A percentile compares a stretch with the other conserved stretches of the same genome.
These are phyloP conservation scores for Xylocopa sonorina DNA, from an alignment of 1,140 invertebrate species.

Conservation along the genomic window DNA sequence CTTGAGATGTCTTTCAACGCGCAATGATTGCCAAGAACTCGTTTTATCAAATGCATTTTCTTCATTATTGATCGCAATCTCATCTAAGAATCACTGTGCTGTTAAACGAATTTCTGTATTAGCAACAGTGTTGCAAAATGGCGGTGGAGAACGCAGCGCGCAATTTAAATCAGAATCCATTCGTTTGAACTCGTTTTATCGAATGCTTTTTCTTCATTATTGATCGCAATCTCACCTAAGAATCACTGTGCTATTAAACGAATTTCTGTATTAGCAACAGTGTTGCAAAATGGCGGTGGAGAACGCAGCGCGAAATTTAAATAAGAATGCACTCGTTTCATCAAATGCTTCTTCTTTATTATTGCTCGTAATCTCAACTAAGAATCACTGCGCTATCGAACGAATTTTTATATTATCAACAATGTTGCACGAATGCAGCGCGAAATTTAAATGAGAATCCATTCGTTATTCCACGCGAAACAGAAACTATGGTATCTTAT, in stretches of 20 bases:
- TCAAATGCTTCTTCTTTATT: constrained; percentile 33
- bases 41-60: constrained; percentile 39
- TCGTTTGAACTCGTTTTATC: constrained; percentile 48
- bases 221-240: constrained; percentile 41
- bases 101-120: constrained; percentile 58
- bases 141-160: too few relatives aligned
- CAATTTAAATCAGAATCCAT: too few relatives aligned
- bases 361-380: constrained; percentile 40
- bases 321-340: too few relatives aligned
- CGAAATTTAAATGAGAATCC: constrained; percentile 58
- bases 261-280: constrained; percentile 63
- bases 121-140: constrained; percentile 58
- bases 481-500: constrained; percentile 54
- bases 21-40: too few relatives aligned
- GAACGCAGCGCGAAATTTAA: too few relatives aligned
- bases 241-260: constrained; percentile 42
- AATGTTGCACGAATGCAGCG: too few relatives aligned
- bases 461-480: background rate
- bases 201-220: constrained; percentile 35
- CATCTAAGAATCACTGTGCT: constrained; percentile 37
- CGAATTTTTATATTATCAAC: constrained; percentile 58
- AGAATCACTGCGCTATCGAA: constrained; percentile 45
- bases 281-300: constrained; percentile 49
- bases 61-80: constrained; percentile 43
- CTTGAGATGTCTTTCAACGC: too few relatives aligned